These are phyloP conservation scores for Amiota communis DNA, from an alignment of 2,888 invertebrate genomes.

Conservation along the genomic window DNA sequence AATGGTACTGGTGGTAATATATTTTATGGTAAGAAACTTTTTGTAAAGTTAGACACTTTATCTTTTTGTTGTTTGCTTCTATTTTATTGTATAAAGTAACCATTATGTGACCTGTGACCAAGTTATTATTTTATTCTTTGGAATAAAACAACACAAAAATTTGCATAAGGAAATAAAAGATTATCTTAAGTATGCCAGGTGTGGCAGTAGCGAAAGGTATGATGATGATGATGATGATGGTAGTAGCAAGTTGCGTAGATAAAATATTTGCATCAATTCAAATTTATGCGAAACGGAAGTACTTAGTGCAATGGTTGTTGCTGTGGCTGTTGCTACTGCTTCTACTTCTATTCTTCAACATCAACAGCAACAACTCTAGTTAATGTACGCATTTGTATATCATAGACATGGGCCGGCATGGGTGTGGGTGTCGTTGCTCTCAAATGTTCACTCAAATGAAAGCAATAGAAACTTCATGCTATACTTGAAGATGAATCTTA, in stretches of 20 bases:
- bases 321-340: neutral
- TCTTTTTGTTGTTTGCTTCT: no score
- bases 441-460: no score
- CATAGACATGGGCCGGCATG: neutral
- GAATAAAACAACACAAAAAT: no score
- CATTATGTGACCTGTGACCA: no score
- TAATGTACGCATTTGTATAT: neutral
- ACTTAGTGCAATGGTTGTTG: slow-evolving; percentile 38
- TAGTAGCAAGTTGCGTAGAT: neutral
- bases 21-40: no score
- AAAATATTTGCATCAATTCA: slow-evolving; percentile 19
- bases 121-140: no score
- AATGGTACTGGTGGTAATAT: no score
- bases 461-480: no score
- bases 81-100: no score
- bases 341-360: neutral
- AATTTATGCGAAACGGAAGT: slow-evolving; percentile 50
- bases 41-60: no score
- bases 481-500: no score
- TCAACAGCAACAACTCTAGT: no score
- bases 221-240: neutral
- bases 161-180: slow-evolving; percentile 4
- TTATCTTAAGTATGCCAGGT: neutral
- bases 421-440: neutral
- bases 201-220: neutral